A percentile compares a stretch with the other conserved stretches of the same genome.
Conservation (phyloP, 2,113 vertebrate genomes). For the Centropus bengalensis region DNA sequence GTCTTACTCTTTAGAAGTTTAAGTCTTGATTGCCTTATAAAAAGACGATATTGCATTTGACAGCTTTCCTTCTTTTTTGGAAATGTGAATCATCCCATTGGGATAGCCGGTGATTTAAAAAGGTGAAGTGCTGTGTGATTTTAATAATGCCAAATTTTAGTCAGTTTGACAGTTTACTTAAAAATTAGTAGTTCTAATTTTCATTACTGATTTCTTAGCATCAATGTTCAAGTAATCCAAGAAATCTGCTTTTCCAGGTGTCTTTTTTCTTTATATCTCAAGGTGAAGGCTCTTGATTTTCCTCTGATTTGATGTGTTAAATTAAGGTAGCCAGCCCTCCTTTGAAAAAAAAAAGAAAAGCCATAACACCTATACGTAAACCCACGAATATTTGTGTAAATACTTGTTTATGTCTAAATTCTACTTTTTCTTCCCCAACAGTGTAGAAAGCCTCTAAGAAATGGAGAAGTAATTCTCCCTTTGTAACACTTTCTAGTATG, state of each 20-base stretch:
- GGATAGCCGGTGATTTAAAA: background rate
- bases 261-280: background rate
- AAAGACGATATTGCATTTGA: background rate
- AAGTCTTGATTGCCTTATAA: background rate
- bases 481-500: background rate
- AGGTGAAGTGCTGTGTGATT: background rate
- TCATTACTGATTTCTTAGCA: background rate
- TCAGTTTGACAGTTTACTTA: background rate
- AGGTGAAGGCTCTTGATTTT: background rate
- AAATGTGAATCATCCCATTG: background rate
- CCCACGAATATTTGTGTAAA: background rate
- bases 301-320: background rate
- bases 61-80: constrained; percentile 13
- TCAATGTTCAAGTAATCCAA: background rate
- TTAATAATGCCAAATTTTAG: background rate
- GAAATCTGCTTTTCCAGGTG: background rate
- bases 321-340: background rate
- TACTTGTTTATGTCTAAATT: background rate
- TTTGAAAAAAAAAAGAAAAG: background rate
- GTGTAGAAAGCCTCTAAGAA: background rate
- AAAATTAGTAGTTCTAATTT: background rate
- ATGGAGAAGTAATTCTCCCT: background rate
- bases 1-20: background rate
- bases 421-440: background rate
- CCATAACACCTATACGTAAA: background rate